Percentiles rank a stretch among this genome's conserved stretches.
Conservation (phyloP, 2,797 vertebrate genomes). For the Eidolon dupreanum region DNA sequence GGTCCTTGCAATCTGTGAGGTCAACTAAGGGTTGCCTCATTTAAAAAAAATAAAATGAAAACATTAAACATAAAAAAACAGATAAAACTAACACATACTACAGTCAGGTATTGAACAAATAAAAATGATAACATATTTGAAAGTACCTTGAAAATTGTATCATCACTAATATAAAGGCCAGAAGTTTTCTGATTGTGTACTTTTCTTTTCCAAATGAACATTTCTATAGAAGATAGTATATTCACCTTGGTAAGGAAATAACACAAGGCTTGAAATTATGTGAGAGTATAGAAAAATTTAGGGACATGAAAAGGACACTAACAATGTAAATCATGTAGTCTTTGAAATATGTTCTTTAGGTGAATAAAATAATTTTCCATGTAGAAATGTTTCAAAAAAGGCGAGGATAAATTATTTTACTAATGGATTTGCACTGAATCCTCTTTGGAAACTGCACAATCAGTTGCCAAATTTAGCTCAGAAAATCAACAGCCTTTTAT, state of each 20-base stretch:
- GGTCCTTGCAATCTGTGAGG: no score
- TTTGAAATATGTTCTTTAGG: background rate
- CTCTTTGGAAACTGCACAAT: slow-evolving; percentile 20
- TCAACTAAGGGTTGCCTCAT: no score
- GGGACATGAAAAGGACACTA: background rate
- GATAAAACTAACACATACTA: background rate
- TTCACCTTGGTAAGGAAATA: background rate
- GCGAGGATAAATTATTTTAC: background rate
- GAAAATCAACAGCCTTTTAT: slow-evolving; percentile 45
- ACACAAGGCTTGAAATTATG: background rate
- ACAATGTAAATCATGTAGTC: background rate
- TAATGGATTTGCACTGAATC: slow-evolving; percentile 8
- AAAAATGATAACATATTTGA: background rate
- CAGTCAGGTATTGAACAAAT: background rate
- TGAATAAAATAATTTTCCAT: background rate
- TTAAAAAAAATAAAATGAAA: no score
- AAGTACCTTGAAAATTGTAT: background rate
- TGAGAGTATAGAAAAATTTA: background rate
- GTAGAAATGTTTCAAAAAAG: background rate
- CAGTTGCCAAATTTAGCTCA: slow-evolving; percentile 47
- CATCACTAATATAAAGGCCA: background rate
- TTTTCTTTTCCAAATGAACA: slow-evolving; percentile 36
- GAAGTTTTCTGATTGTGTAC: background rate
- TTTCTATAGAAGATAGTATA: background rate
- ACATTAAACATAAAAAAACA: no score